These are phyloP conservation scores for Oscheius sp. DNA, from an alignment of 2,888 invertebrate genomes.

Conservation along the genomic window DNA sequence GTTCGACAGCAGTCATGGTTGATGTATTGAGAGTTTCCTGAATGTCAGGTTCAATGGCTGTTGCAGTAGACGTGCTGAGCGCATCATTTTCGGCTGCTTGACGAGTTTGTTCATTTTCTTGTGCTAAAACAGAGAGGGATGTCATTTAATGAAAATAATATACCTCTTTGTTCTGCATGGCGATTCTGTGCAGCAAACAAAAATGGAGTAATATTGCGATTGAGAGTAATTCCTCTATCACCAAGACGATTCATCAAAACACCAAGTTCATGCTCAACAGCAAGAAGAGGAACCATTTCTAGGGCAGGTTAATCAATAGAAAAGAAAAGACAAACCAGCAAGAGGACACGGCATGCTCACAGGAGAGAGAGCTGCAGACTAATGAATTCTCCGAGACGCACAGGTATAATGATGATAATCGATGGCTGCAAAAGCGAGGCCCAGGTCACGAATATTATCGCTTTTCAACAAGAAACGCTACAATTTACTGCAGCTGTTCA, in stretches of 20 bases:
- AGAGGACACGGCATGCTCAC: no score
- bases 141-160: not conserved
- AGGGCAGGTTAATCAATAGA: no score
- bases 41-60: not conserved
- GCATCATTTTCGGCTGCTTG: not conserved
- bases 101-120: not conserved
- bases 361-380: no score
- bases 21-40: not conserved
- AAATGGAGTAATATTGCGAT: not conserved
- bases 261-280: not conserved
- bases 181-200: not conserved
- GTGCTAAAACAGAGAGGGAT: not conserved
- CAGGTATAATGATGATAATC: no score
- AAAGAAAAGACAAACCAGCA: no score
- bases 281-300: conserved; percentile 1
- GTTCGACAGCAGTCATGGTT: not conserved
- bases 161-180: not conserved
- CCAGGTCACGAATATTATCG: no score
- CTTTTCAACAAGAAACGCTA: no score
- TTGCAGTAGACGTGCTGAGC: not conserved
- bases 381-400: no score
- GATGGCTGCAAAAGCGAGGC: no score
- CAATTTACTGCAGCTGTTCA: no score
- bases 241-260: not conserved
- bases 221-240: not conserved